Evolutionary conservation across 2,113 vertebrate species (phyloP).

Genomic region (Malurus elegans): DNA sequence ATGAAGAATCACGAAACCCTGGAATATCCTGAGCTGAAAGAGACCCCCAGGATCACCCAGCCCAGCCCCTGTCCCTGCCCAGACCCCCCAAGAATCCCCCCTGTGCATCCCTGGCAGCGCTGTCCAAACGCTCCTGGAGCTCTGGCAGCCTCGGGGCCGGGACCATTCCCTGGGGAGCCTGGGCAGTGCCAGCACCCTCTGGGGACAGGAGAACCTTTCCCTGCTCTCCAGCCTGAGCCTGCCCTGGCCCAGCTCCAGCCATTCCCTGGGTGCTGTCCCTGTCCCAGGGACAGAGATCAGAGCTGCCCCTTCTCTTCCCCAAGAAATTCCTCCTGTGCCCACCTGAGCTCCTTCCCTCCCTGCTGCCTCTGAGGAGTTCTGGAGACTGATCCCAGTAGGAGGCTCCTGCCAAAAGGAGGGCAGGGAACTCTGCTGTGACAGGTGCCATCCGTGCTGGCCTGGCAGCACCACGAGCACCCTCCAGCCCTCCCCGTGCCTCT

Average conservation of each 20-base stretch:
- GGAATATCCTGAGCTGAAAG: neutral
- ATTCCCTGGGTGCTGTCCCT: rapidly evolving
- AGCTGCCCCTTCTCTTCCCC: neutral
- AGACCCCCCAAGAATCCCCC: neutral
- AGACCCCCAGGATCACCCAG: neutral
- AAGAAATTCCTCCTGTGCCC: neutral
- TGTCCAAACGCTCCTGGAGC: neutral
- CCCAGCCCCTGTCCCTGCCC: rapidly evolving
- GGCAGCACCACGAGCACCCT: neutral
- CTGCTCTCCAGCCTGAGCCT: neutral
- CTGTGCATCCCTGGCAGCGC: neutral
- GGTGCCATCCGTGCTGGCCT: rapidly evolving
- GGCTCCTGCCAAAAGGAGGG: neutral
- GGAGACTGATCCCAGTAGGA: neutral
- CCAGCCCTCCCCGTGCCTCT: rapidly evolving
- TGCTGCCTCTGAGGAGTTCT: neutral
- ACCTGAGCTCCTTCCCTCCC: neutral
- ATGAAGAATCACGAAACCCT: neutral
- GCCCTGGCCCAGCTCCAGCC: neutral
- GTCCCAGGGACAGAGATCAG: rapidly evolving
- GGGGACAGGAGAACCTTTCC: neutral
- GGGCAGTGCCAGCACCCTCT: neutral
- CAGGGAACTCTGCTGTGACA: neutral
- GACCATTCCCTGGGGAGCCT: neutral
- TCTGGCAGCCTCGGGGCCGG: neutral